These are phyloP conservation scores for Oscheius sp. DNA, from an alignment of 2,888 invertebrate genomes.

Conservation along the genomic window DNA sequence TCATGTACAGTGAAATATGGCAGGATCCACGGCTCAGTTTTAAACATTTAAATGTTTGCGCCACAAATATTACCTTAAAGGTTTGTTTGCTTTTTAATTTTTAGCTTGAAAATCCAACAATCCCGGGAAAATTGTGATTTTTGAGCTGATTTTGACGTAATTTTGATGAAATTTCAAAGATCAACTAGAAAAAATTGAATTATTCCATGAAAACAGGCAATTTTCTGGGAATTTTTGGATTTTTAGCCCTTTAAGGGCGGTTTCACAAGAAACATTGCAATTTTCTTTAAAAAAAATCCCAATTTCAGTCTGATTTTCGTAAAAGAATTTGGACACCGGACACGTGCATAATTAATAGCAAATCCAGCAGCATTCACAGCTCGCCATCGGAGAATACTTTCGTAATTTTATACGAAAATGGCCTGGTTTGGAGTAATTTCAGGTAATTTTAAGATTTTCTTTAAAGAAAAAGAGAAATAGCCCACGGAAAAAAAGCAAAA, in stretches of 20 bases:
- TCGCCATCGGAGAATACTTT: slow-evolving; percentile 73
- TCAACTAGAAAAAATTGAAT: too few relatives aligned
- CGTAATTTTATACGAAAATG: slow-evolving; percentile 73
- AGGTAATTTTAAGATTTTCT: slow-evolving; percentile 43
- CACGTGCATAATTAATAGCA: slow-evolving; percentile 71
- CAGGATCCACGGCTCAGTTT: slow-evolving; percentile 71
- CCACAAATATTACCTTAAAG: slow-evolving; percentile 73
- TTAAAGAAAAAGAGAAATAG: background rate
- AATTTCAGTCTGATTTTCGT: slow-evolving; percentile 65
- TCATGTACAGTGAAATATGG: slow-evolving; percentile 73
- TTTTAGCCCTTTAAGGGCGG: too few relatives aligned
- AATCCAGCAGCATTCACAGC: slow-evolving; percentile 68
- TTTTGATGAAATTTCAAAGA: too few relatives aligned
- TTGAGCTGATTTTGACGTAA: too few relatives aligned
- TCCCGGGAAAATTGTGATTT: too few relatives aligned
- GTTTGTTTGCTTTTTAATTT: slow-evolving; percentile 29
- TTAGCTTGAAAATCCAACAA: too few relatives aligned
- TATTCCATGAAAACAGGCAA: too few relatives aligned
- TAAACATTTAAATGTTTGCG: slow-evolving; percentile 72
- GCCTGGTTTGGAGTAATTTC: slow-evolving; percentile 73
- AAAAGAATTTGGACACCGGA: slow-evolving; percentile 73
- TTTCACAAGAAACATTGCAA: too few relatives aligned
- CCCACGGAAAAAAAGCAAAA: background rate
- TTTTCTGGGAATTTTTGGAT: too few relatives aligned
- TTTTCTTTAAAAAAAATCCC: background rate